Conservation (phyloP, 2,113 vertebrate species). For the Cheilinus undulatus region DNA sequence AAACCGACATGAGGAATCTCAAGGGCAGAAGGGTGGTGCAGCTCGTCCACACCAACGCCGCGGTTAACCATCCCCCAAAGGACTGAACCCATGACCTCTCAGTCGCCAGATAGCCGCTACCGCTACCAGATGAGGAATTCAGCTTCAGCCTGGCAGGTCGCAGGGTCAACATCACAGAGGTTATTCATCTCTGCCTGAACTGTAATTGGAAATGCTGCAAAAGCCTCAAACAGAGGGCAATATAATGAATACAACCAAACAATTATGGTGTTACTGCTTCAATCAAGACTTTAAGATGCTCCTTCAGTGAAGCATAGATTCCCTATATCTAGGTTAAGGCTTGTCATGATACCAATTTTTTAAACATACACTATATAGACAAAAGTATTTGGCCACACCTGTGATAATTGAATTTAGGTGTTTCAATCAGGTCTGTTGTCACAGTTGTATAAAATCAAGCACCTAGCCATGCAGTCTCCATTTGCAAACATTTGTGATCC, state of each 20-base stretch:
- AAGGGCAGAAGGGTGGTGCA: slow-evolving; percentile 47
- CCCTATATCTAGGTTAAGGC: not conserved
- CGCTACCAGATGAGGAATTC: slow-evolving; percentile 27
- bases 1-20: slow-evolving; percentile 56
- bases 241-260: slow-evolving; percentile 10
- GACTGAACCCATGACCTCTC: slow-evolving; percentile 57
- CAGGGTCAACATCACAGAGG: slow-evolving; percentile 31
- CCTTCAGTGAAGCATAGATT: not conserved
- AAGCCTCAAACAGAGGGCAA: not conserved
- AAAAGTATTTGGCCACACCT: too few species aligned
- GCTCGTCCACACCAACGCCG: not conserved
- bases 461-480: too few species aligned
- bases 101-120: slow-evolving; percentile 43
- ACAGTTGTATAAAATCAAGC: too few species aligned
- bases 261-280: not conserved
- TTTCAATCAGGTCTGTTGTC: too few species aligned
- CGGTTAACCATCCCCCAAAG: slow-evolving; percentile 33
- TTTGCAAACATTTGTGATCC: too few species aligned
- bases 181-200: slow-evolving; percentile 52
- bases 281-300: not conserved
- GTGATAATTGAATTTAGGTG: too few species aligned
- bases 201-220: slow-evolving; percentile 52
- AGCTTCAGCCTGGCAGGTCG: slow-evolving; percentile 35
- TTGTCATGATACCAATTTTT: too few species aligned
- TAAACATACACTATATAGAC: too few species aligned